Evolutionary conservation across 2,113 vertebrate genomes (phyloP).

Genomic region (Elephantulus edwardii): DNA sequence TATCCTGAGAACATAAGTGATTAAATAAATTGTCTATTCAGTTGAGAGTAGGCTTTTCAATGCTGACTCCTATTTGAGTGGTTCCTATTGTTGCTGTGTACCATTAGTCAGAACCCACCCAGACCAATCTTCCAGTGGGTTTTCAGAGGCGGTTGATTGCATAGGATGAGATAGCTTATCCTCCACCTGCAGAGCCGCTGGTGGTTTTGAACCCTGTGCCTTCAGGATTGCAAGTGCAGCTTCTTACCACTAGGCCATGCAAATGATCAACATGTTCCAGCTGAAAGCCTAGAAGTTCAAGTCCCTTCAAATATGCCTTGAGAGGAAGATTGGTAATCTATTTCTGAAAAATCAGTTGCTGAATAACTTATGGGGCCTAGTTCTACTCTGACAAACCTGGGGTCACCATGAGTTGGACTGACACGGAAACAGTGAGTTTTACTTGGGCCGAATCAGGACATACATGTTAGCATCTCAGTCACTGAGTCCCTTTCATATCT

Average conservation of each 20-base stretch:
- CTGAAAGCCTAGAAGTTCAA: neutral
- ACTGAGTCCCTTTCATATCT: neutral
- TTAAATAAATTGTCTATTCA: neutral
- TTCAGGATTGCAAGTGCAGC: too few relatives aligned
- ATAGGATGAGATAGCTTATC: too few relatives aligned
- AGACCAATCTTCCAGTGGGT: too few relatives aligned
- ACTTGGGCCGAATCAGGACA: neutral
- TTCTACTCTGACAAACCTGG: neutral
- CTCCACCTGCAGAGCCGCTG: too few relatives aligned
- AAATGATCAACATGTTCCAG: neutral
- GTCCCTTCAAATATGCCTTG: neutral
- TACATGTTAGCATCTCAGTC: accelerated
- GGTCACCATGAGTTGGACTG: neutral
- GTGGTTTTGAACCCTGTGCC: too few relatives aligned
- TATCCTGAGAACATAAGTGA: accelerated
- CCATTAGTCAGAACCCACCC: too few relatives aligned
- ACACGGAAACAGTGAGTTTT: neutral
- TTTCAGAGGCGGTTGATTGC: too few relatives aligned
- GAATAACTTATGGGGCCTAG: neutral
- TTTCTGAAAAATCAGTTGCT: neutral
- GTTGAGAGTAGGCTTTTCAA: neutral
- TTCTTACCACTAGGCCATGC: too few relatives aligned
- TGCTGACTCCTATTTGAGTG: neutral
- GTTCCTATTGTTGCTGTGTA: too few relatives aligned
- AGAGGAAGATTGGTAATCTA: neutral